phyloP scores from a whole-genome alignment of 2,888 invertebrate species.

The Polydrusus pterygomalis region DNA sequence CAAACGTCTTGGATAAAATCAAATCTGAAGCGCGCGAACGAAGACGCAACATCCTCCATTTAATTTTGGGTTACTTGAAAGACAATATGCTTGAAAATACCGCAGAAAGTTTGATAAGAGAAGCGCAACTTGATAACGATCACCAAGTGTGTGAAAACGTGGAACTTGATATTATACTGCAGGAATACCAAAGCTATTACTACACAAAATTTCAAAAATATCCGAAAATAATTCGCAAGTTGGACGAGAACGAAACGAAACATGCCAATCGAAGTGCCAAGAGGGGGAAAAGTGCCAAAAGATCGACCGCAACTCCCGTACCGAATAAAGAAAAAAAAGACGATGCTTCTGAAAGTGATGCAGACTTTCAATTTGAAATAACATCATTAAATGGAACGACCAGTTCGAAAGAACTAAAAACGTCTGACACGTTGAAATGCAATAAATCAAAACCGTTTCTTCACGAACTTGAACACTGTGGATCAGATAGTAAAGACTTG shows the following conservation, averaged over 20 bases:
- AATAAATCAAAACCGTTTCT: conserved; percentile 21
- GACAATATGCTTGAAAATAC: conserved; percentile 80
- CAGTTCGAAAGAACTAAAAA: neutral
- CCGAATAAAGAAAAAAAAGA: conserved; percentile 30
- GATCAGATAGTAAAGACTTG: conserved; percentile 79
- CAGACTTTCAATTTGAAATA: conserved; percentile 63
- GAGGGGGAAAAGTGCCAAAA: conserved; percentile 34
- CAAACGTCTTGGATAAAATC: conserved; percentile 60
- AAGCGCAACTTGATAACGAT: conserved; percentile 82
- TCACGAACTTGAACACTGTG: conserved; percentile 65
- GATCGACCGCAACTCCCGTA: conserved; percentile 8
- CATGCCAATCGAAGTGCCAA: conserved; percentile 14
- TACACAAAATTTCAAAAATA: conserved; percentile 89
- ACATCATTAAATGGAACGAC: conserved; percentile 53
- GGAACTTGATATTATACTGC: conserved; percentile 89
- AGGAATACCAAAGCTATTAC: conserved; percentile 93
- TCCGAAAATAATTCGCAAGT: conserved; percentile 85
- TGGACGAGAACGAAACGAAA: conserved; percentile 56
- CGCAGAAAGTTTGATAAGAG: conserved; percentile 79
- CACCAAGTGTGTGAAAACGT: conserved; percentile 92
- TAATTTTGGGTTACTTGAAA: conserved; percentile 80
- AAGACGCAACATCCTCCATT: conserved; percentile 75
- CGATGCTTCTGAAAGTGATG: conserved; percentile 58
- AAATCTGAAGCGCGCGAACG: conserved; percentile 69
- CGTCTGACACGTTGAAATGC: conserved; percentile 24